These are phyloP conservation scores for Phenganax marumi DNA, from an alignment of 92 coral and sea anemone genomes.

Conservation along the genomic window DNA sequence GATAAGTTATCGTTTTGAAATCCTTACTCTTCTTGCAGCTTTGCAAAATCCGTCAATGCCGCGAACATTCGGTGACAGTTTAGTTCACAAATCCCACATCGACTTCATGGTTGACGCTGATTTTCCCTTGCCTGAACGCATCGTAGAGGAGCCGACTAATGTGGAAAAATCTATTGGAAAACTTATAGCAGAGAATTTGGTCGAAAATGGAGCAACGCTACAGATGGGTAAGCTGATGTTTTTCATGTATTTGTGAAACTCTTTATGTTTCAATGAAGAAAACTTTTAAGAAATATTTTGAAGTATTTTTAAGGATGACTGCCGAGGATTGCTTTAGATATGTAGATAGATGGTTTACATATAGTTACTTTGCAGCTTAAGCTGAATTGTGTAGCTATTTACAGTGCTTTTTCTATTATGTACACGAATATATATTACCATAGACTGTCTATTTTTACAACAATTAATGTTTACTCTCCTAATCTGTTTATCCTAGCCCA, in stretches of 20 bases:
- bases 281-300: too few species aligned
- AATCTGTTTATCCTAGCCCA: too few species aligned
- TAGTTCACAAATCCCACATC: slow-evolving; percentile 90
- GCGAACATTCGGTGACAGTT: slow-evolving; percentile 92
- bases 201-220: slow-evolving; percentile 89
- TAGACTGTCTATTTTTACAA: too few species aligned
- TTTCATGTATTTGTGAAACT: not conserved
- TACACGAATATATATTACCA: too few species aligned
- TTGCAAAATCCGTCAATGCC: slow-evolving; percentile 89
- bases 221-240: slow-evolving; percentile 74
- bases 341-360: too few species aligned
- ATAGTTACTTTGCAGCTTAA: too few species aligned
- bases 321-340: too few species aligned
- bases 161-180: slow-evolving; percentile 82
- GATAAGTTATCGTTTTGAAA: not conserved
- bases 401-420: too few species aligned
- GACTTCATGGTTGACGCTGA: slow-evolving; percentile 84
- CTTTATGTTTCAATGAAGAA: not conserved
- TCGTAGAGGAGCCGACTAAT: slow-evolving; percentile 58
- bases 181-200: slow-evolving; percentile 76
- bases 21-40: slow-evolving; percentile 44
- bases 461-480: too few species aligned
- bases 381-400: too few species aligned
- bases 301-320: too few species aligned
- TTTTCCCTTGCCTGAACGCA: slow-evolving; percentile 77